A percentile compares a stretch with the other conserved stretches of the same genome.
phyloP scores from a whole-genome alignment of 2,797 vertebrate genomes.

The Anomalospiza imberbis region DNA sequence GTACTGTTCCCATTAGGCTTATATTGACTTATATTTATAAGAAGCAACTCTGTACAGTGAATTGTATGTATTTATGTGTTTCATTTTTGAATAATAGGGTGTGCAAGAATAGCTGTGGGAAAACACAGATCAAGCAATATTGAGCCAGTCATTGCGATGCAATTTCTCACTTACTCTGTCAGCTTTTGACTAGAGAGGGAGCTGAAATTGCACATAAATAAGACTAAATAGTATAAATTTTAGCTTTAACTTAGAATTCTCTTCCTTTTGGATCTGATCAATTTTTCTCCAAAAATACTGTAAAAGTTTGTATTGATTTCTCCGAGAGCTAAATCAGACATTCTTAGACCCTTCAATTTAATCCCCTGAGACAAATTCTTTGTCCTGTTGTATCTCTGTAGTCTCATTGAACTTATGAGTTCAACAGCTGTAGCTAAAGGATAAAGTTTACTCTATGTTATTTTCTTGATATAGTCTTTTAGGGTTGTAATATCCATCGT shows the following conservation, averaged over 20 bases:
- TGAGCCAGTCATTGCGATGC: not conserved
- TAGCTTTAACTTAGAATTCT: not conserved
- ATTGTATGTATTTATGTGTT: not conserved
- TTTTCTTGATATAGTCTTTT: not conserved
- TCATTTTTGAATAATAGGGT: not conserved
- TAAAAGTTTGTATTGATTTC: not conserved
- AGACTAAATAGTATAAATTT: not conserved
- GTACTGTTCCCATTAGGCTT: not conserved
- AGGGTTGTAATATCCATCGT: not conserved
- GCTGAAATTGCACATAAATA: not conserved
- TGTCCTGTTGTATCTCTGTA: not conserved
- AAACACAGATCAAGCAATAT: not conserved
- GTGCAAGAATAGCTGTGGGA: not conserved
- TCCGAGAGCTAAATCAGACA: not conserved
- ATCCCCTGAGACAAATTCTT: not conserved
- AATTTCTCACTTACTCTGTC: not conserved
- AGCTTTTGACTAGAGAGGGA: not conserved
- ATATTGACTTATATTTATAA: not conserved
- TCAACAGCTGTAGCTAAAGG: not conserved
- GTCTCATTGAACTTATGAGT: not conserved
- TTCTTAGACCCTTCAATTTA: not conserved
- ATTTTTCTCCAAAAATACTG: not conserved
- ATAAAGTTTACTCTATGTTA: not conserved
- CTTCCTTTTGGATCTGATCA: not conserved
- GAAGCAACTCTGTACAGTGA: not conserved